Conservation (phyloP, 2,888 invertebrate species). For the Ashinkailepas kermadecensis region DNA sequence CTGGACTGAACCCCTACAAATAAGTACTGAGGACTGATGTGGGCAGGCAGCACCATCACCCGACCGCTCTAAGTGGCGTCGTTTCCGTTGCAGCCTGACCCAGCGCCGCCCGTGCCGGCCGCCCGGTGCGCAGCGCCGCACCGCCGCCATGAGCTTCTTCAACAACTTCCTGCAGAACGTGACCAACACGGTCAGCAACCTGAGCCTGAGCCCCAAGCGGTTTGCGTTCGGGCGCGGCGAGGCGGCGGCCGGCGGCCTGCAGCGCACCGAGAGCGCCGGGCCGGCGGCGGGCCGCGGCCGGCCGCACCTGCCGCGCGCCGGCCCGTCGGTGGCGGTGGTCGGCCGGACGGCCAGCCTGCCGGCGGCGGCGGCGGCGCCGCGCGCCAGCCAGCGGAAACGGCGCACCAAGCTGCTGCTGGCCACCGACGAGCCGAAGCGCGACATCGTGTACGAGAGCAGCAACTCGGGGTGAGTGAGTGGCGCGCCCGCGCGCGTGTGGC, state of each 20-base stretch:
- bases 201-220: conserved; percentile 66
- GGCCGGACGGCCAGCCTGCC: not conserved
- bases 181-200: conserved; percentile 73
- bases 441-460: conserved; percentile 5
- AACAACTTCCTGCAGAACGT: conserved; percentile 77
- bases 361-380: conserved; percentile 8
- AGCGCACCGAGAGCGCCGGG: conserved; percentile 1
- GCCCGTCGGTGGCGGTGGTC: not conserved
- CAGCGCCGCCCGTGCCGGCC: too few relatives aligned
- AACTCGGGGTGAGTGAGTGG: not conserved
- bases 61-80: too few relatives aligned
- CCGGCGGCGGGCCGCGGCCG: not conserved
- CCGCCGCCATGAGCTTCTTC: conserved; percentile 67
- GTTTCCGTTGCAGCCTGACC: too few relatives aligned
- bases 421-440: not conserved
- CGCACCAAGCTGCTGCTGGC: not conserved
- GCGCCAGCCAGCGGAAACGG: conserved; percentile 24
- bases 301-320: not conserved
- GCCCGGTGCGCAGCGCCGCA: not conserved
- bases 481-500: too few relatives aligned
- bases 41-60: too few relatives aligned
- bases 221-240: conserved; percentile 62
- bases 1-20: too few relatives aligned
- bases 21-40: too few relatives aligned
- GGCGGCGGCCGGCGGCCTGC: conserved; percentile 42